Base-by-base conservation (phyloP, 53 echinoderm and acorn worm genomes). In the Stichopus horrens region DNA sequence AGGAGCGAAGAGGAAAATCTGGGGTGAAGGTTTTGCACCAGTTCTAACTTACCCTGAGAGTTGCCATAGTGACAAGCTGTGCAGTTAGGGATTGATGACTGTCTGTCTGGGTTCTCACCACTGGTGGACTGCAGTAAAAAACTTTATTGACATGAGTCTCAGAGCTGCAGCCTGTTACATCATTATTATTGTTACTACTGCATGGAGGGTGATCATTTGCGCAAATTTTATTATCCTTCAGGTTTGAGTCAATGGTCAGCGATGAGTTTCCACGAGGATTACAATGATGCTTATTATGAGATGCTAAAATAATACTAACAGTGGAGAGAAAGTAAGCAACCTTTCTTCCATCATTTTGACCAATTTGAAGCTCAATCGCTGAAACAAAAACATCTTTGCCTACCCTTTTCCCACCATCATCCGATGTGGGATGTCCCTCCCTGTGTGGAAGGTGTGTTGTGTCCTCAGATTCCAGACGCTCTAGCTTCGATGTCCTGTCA, bases 1-100 rank as follows among this genome's bases (percentile, higher is more conserved):
- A 37, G 37, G 37, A 37, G 37, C 37, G 2, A 37, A 37, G 37
- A 2, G 37, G 37, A 37, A 37, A 37, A 37, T 37, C 37, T 37
- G 37, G 37, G 37, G 37, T 37, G 37, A 37, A 37, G 37, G 37
- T 37, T 37, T 37, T 37, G 37, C 37, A 37, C 37, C 16, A 9
- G 63, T 16, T 63, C 63, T 63, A 63, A 83, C 83, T 83, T 83
- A 83, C 83, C 83, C 83, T 57, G 18, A 83, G 59, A 58, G 57
- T 22, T 58, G 83, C 59, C 5, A 59, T 63, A 20, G 20, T 83
- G 57, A 21, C 59, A 21, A 83, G 83, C 63, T 83, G 55, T n/a
- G 83, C 65, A 21, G 23, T 83, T 23, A 83, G 59, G 6, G 5
- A 19, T 58, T 20, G 59, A 58, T 20, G 59, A 6, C 51, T 11